Evolutionary conservation across 1,140 invertebrate genomes (phyloP).

Genomic region (Sminthurinus signatus): DNA sequence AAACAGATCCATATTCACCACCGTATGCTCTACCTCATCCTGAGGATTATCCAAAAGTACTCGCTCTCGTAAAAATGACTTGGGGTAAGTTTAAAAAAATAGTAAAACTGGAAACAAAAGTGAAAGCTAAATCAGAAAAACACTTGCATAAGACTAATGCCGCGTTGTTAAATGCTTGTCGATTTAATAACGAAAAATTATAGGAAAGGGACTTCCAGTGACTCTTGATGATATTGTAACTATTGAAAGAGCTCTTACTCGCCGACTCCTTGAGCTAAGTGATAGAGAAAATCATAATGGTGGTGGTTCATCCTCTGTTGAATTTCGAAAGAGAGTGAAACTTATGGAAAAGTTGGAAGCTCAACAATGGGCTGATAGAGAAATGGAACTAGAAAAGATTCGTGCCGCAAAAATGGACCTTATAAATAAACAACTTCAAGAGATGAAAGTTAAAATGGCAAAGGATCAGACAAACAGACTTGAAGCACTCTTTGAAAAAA

Average conservation of each 20-base stretch:
- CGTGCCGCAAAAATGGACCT: conserved; percentile 31
- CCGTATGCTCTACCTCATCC: conserved; percentile 51
- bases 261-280: conserved; percentile 53
- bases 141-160: too few relatives aligned
- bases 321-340: conserved; percentile 51
- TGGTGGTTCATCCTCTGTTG: conserved; percentile 36
- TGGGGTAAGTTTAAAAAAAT: conserved; percentile 44
- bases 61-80: conserved; percentile 49
- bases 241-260: conserved; percentile 56
- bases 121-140: too few relatives aligned
- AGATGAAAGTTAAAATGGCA: conserved; percentile 20
- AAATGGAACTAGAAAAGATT: conserved; percentile 43
- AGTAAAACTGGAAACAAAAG: too few relatives aligned
- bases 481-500: conserved; percentile 19
- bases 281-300: conserved; percentile 52
- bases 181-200: too few relatives aligned
- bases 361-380: conserved; percentile 59
- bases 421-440: conserved; percentile 44
- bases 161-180: too few relatives aligned
- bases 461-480: conserved; percentile 20
- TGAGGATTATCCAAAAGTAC: conserved; percentile 45
- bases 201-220: conserved; percentile 55
- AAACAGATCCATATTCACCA: conserved; percentile 69
- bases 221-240: conserved; percentile 57
- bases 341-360: conserved; percentile 58